Evolutionary conservation across 2,797 vertebrate genomes (phyloP).

Genomic region (Smutsia gigantea): DNA sequence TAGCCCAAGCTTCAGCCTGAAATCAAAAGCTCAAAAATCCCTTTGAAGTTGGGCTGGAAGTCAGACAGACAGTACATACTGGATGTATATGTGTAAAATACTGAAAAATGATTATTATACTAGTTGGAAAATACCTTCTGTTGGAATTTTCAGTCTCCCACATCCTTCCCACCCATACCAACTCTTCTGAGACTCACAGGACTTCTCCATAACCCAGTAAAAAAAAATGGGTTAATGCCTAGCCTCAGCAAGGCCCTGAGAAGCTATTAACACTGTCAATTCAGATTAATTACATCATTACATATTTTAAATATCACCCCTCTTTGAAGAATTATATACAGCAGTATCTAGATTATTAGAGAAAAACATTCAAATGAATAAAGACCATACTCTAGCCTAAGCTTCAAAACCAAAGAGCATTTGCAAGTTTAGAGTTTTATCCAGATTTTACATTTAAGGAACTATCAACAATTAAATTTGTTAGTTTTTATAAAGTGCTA

Average conservation of each 20-base stretch:
- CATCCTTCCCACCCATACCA: neutral
- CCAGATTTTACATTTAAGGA: conserved; percentile 21
- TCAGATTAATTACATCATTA: neutral
- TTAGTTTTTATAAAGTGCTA: conserved; percentile 32
- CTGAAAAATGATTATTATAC: neutral
- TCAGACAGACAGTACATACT: neutral
- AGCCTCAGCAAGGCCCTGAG: neutral
- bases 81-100: neutral
- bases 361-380: conserved; percentile 1
- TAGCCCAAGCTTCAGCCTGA: neutral
- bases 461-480: neutral
- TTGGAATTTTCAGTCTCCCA: neutral
- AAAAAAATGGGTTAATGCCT: neutral
- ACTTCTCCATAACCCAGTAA: neutral
- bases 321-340: neutral
- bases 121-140: neutral
- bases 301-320: neutral
- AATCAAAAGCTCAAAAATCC: conserved; percentile 20
- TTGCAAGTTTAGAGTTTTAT: neutral
- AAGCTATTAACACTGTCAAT: neutral
- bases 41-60: conserved; percentile 18
- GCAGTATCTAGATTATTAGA: neutral
- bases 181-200: neutral
- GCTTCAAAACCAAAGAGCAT: conserved; percentile 26
- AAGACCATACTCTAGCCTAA: neutral